Evolutionary conservation across 2,888 invertebrate genomes (phyloP).

Genomic region (Acronicta aceris): DNA sequence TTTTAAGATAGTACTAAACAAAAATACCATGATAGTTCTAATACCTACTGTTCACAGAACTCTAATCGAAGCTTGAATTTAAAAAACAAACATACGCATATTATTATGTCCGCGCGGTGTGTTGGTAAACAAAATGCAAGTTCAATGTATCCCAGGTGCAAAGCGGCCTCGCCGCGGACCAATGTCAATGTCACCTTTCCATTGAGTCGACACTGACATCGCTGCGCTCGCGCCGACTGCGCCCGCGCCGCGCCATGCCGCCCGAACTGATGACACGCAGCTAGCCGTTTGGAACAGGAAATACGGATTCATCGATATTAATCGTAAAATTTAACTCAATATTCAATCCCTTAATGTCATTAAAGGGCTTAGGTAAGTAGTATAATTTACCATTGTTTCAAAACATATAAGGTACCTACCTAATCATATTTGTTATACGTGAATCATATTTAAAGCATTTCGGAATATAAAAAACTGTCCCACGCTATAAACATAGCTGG

Average conservation of each 20-base stretch:
- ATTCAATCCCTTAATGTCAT: constrained; percentile 1
- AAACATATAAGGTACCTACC: too few relatives aligned
- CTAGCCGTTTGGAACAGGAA: constrained; percentile 30
- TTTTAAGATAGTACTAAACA: background rate
- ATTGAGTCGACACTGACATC: constrained; percentile 56
- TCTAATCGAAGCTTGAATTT: constrained; percentile 18
- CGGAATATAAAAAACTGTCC: constrained; percentile 3
- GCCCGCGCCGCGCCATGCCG: constrained; percentile 14
- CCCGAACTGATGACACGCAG: background rate
- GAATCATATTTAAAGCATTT: constrained; percentile 3
- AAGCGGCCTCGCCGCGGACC: constrained; percentile 62
- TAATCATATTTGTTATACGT: background rate
- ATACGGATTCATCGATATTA: constrained; percentile 18
- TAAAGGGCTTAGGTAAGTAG: background rate
- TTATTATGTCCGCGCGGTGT: constrained; percentile 44
- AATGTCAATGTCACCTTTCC: constrained; percentile 87
- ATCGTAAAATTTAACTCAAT: constrained; percentile 14
- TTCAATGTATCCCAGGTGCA: constrained; percentile 72
- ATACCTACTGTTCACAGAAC: background rate
- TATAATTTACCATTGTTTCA: background rate
- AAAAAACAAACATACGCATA: constrained; percentile 28
- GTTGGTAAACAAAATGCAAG: constrained; percentile 74
- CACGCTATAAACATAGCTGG: constrained; percentile 19
- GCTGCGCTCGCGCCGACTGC: constrained; percentile 24
- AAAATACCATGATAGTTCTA: background rate